Evolutionary conservation across 2,888 invertebrate genomes (phyloP), one percentile per base, ranked within the genome.

Genomic region (Caenorhabditis drosophilae): DNA sequence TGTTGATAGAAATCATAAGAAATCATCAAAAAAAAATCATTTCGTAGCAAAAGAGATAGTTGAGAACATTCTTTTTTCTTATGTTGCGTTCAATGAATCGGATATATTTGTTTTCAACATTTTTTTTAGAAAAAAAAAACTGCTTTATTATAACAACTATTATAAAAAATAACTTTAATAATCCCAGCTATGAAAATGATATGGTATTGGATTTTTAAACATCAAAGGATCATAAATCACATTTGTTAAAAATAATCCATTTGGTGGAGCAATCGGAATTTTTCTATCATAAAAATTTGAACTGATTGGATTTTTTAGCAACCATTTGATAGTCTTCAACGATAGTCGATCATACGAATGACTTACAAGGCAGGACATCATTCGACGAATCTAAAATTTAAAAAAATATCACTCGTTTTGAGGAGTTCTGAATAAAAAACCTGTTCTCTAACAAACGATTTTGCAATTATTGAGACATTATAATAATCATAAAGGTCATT

Each of bases 401-500:
- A 36, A 11, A 42, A 23, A 35, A 20, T 42, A 2, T 20, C 11
- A 18, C 6, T 16, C 23, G 15, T 35, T 44, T n/a, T 23, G 2
- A 15, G 20, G 12, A 27, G 2, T 7, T 15, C 20, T 34, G 15
- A 27, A 15, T 35, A 15, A n/a, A 36, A 23, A n/a, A 77, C 78
- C 68, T 79, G 79, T 58, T 78, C 77, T 44, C 78, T 45, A 11
- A 78, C 68, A 56, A 75, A 79, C 2, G 72, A 70, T 27, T 62
- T 64, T 2, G 79, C 70, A 1, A 78, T 66, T 22, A 79, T 68
- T 12, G 67, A 70, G 1, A 79, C 68, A 54, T 77, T 76, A 56
- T 72, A 79, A 56, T 76, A 77, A 47, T 78, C 77, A 50, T 72
- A 76, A 47, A 73, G 40, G n/a, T 74, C 71, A 50, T 76, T 76